Conservation (phyloP, 2,113 vertebrate genomes). For the Centropus unirufus region DNA sequence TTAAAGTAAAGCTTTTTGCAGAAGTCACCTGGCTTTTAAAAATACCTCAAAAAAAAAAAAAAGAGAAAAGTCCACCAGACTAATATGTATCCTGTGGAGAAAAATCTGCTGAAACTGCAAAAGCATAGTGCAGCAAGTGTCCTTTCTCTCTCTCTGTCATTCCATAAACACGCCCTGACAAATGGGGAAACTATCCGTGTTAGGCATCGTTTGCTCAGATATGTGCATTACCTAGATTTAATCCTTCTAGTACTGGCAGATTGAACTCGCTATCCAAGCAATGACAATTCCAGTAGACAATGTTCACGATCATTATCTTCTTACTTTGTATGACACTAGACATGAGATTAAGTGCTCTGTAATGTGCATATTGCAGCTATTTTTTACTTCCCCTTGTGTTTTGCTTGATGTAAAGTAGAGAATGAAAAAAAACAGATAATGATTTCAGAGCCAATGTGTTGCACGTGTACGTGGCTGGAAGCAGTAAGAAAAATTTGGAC, state of each 20-base stretch:
- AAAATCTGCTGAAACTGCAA: neutral
- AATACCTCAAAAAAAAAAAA: neutral
- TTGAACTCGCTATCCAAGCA: neutral
- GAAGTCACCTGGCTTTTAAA: neutral
- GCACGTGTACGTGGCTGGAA: neutral
- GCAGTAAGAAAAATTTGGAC: conserved; percentile 17
- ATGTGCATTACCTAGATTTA: conserved; percentile 25
- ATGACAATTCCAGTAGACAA: conserved; percentile 40
- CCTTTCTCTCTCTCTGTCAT: neutral
- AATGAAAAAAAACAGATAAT: conserved; percentile 62
- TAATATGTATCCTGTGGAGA: neutral
- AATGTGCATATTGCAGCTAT: conserved; percentile 45
- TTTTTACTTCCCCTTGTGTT: conserved; percentile 57
- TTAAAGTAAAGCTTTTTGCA: neutral
- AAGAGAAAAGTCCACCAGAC: neutral
- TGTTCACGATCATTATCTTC: conserved; percentile 31
- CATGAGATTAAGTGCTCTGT: conserved; percentile 54
- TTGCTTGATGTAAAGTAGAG: conserved; percentile 46
- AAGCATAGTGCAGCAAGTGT: neutral
- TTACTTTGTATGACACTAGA: conserved; percentile 7
- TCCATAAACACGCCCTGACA: conserved; percentile 21
- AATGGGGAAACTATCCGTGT: conserved; percentile 4
- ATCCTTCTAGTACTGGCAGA: conserved; percentile 50
- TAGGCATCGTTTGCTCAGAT: neutral
- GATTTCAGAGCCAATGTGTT: conserved; percentile 1